Conservation (phyloP, 2,113 vertebrate genomes). For the Channa argus region DNA sequence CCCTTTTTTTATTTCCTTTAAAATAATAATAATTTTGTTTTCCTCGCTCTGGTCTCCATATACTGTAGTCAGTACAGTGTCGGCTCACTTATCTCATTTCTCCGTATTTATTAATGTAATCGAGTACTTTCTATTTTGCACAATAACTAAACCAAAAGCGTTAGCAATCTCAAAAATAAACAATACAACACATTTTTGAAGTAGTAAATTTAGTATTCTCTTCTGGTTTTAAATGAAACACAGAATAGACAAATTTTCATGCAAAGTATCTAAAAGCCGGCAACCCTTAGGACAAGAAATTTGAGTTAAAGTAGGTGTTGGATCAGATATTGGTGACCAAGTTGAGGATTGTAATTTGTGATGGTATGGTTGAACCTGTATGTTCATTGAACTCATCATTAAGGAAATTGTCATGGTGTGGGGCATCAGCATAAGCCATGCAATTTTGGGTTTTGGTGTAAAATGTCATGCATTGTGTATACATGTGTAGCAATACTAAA, state of each 20-base stretch:
- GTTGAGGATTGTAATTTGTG: constrained; percentile 65
- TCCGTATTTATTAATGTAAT: background rate
- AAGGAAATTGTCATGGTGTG: constrained; percentile 34
- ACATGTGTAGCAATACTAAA: constrained; percentile 50
- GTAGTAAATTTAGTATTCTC: too few relatives aligned
- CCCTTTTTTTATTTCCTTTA: constrained; percentile 56
- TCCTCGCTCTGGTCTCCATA: constrained; percentile 46
- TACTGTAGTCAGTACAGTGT: too few relatives aligned
- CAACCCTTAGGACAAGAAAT: constrained; percentile 11
- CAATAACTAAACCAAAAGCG: too few relatives aligned
- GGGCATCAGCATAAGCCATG: constrained; percentile 31
- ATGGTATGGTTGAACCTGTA: constrained; percentile 66
- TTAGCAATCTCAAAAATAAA: too few relatives aligned
- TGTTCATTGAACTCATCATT: constrained; percentile 51
- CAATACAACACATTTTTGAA: too few relatives aligned
- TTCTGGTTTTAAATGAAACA: too few relatives aligned
- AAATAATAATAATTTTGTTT: constrained; percentile 52
- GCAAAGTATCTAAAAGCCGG: too few relatives aligned
- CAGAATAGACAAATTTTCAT: too few relatives aligned
- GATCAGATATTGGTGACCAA: constrained; percentile 46
- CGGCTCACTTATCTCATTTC: too few relatives aligned
- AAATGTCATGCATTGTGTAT: constrained; percentile 54
- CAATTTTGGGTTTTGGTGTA: constrained; percentile 62
- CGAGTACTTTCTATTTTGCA: background rate
- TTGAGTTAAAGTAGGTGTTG: constrained; percentile 13